phyloP scores from a whole-genome alignment of 2,797 vertebrate species.

The Peromyscus attwateri region DNA sequence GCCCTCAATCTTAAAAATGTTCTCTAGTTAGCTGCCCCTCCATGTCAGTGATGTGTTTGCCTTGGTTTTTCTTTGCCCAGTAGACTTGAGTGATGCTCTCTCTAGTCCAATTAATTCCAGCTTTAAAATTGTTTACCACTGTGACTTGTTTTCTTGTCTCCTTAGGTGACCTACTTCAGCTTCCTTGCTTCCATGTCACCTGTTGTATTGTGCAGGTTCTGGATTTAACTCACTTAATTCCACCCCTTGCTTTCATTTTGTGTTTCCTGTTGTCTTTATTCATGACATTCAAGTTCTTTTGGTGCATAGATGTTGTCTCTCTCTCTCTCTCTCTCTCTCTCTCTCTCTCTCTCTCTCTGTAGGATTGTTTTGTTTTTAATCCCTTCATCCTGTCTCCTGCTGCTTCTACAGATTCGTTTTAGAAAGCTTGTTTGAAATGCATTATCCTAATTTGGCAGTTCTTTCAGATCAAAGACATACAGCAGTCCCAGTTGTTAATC shows the following conservation, averaged over 20 bases:
- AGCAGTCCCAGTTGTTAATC: not conserved
- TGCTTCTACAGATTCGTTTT: not conserved
- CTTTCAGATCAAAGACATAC: not conserved
- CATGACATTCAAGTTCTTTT: not conserved
- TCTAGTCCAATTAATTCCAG: not conserved
- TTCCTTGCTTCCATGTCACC: conserved; percentile 1
- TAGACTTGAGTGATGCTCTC: conserved; percentile 54
- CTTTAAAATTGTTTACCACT: conserved; percentile 11
- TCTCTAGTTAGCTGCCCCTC: not conserved
- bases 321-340: not conserved
- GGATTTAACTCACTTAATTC: not conserved
- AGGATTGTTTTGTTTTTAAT: not conserved
- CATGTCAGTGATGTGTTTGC: not conserved
- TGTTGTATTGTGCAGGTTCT: not conserved
- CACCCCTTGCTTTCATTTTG: not conserved
- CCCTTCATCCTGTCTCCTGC: not conserved
- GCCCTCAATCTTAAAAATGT: not conserved
- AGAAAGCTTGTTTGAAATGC: not conserved
- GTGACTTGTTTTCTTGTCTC: conserved; percentile 10
- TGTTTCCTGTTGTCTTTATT: not conserved
- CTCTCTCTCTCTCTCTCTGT: not conserved
- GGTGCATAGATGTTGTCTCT: not conserved
- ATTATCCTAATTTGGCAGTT: not conserved
- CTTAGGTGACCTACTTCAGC: not conserved
- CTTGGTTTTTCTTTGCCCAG: not conserved